phyloP scores from a whole-genome alignment of 2,113 vertebrate genomes.

The human region GRCh38 chr16:61934001-61934500 shows the following conservation, averaged over 20 bases:
- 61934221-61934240: not conserved
- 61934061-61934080: not conserved
- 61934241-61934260: not conserved
- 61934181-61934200: fast-evolving
- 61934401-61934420: not conserved
- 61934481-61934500: not conserved
- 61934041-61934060: not conserved
- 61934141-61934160: not conserved
- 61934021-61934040: not conserved
- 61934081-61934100: not conserved
- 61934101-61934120: not conserved
- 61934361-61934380: not conserved
- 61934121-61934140: not conserved
- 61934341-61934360: not conserved
- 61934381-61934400: not conserved
- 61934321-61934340: not conserved
- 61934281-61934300: not conserved
- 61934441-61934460: not conserved
- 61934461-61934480: not conserved
- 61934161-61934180: not conserved
- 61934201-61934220: fast-evolving
- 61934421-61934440: not conserved
- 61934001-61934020: not conserved
- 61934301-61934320: not conserved
- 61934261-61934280: not conserved